A percentile compares a stretch with the other conserved stretches of the same genome.
Conservation (phyloP, 2,797 vertebrate genomes). For the Catharus ustulatus region DNA sequence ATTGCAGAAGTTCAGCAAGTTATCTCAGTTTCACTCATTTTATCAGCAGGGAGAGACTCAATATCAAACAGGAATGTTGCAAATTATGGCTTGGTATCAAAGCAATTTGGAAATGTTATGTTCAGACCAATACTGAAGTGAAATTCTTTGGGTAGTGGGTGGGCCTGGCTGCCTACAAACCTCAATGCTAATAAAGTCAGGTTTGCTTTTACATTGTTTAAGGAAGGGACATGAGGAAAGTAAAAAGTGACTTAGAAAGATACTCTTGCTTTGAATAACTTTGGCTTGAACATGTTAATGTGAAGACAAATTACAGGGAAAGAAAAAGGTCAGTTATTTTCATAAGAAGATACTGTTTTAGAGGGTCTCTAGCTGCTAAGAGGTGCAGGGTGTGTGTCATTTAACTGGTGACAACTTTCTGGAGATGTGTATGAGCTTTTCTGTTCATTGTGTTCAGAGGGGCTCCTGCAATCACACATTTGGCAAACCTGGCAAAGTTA, state of each 20-base stretch:
- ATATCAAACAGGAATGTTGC: constrained; percentile 9
- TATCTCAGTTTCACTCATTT: constrained; percentile 11
- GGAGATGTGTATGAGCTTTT: neutral
- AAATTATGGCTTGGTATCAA: constrained; percentile 41
- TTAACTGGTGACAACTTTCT: neutral
- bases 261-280: neutral
- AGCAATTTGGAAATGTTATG: neutral
- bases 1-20: neutral
- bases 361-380: neutral
- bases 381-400: neutral
- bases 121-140: constrained; percentile 10
- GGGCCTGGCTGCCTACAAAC: neutral
- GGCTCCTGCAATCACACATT: neutral
- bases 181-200: neutral
- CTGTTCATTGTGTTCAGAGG: neutral
- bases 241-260: neutral
- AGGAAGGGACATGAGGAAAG: neutral
- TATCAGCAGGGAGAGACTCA: neutral
- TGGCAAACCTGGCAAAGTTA: neutral
- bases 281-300: neutral
- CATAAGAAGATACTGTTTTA: neutral
- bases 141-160: neutral
- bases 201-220: neutral
- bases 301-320: neutral
- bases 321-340: neutral